Evolutionary conservation across 1,140 invertebrate species (phyloP).

Genomic region (Pararge aegeria): DNA sequence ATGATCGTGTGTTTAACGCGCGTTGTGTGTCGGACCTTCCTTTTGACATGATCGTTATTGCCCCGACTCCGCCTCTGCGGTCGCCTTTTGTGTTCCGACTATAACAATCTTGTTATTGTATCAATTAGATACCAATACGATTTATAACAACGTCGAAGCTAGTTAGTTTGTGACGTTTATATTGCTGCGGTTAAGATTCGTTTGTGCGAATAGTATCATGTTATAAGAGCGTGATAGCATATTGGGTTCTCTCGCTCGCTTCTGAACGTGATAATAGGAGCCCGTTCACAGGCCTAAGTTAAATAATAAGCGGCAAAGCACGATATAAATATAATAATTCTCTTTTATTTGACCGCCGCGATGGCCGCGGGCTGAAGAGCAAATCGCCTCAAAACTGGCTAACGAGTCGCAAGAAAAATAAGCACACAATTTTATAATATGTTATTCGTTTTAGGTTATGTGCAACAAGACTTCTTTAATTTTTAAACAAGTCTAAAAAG

Average conservation of each 20-base stretch:
- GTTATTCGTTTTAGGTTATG: conserved; percentile 24
- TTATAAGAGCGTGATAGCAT: conserved; percentile 8
- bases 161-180: conserved; percentile 29
- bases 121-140: conserved; percentile 68
- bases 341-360: conserved; percentile 69
- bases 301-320: conserved; percentile 73
- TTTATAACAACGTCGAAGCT: conserved; percentile 58
- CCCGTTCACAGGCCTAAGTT: conserved; percentile 67
- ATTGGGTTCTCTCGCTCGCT: conserved; percentile 19
- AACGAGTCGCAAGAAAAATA: conserved; percentile 63
- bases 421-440: conserved; percentile 52
- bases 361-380: conserved; percentile 51
- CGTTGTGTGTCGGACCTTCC: conserved; percentile 74
- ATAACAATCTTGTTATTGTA: conserved; percentile 72
- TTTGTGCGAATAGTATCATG: conserved; percentile 53
- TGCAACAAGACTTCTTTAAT: not conserved
- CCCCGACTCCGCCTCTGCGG: conserved; percentile 68
- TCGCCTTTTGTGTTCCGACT: conserved; percentile 64
- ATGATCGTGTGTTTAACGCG: conserved; percentile 79
- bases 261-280: conserved; percentile 58
- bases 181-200: conserved; percentile 34
- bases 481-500: not conserved
- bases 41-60: conserved; percentile 78
- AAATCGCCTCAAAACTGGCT: conserved; percentile 64
- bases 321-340: conserved; percentile 76